A percentile compares a stretch with the other conserved stretches of the same genome.
phyloP scores from a whole-genome alignment of 2,113 vertebrate genomes.

The Nannospalax galili region DNA sequence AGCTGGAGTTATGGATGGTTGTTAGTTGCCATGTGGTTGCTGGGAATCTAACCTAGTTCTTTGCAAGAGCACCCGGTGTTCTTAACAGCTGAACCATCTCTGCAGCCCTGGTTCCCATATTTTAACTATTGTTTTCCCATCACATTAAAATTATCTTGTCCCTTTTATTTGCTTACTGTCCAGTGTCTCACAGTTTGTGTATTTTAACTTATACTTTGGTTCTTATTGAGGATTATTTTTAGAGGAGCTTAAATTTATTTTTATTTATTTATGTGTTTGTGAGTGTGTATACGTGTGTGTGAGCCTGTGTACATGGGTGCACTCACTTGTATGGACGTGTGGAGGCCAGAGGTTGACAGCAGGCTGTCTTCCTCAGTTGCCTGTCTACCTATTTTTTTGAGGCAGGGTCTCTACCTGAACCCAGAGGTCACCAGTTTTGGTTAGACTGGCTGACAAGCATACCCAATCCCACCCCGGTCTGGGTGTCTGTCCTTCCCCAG shows the following conservation, averaged over 20 bases:
- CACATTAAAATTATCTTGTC: not conserved
- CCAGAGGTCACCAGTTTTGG: not conserved
- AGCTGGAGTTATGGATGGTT: too few species aligned
- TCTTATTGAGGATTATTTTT: not conserved
- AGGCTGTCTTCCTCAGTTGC: not conserved
- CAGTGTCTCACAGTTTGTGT: not conserved
- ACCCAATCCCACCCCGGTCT: not conserved
- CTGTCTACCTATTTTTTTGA: not conserved
- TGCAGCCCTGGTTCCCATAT: too few species aligned
- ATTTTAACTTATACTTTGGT: slow-evolving; percentile 32
- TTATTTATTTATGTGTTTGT: not conserved
- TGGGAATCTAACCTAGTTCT: too few species aligned
- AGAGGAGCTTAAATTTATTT: not conserved
- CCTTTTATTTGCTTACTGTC: not conserved
- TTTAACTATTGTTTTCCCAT: not conserved
- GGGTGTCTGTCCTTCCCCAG: not conserved
- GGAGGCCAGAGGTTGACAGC: not conserved
- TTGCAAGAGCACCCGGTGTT: too few species aligned
- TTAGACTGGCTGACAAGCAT: not conserved
- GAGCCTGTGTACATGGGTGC: not conserved
- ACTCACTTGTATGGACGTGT: not conserved
- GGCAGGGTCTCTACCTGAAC: not conserved
- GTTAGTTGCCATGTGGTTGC: too few species aligned
- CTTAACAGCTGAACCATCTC: too few species aligned
- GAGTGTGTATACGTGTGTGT: not conserved